phyloP scores from a whole-genome alignment of 2,888 invertebrate genomes.

The Megastigmus dorsalis region DNA sequence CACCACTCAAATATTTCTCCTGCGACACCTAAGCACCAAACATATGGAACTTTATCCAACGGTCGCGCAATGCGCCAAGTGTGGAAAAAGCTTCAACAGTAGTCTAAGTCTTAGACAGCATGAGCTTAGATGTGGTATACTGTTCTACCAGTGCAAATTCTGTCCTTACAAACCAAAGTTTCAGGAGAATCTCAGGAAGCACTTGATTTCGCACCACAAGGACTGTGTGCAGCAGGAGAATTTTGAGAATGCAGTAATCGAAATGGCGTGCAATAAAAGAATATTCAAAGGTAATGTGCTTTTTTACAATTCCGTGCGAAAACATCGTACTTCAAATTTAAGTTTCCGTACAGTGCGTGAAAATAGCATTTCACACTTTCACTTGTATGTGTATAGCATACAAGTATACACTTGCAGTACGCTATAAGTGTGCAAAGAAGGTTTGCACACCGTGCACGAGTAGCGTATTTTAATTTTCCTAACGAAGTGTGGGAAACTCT shows the following conservation, averaged over 20 bases:
- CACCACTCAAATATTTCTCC: background rate
- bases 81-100: background rate
- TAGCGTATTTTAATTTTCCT: too few species aligned
- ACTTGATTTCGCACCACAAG: background rate
- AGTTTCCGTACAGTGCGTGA: too few species aligned
- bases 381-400: too few species aligned
- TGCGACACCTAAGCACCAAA: background rate
- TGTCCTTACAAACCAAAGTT: constrained; percentile 20
- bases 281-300: background rate
- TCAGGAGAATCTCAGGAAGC: background rate
- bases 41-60: background rate
- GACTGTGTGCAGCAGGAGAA: background rate
- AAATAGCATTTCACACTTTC: too few species aligned
- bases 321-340: too few species aligned
- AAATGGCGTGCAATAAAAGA: background rate
- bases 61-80: background rate
- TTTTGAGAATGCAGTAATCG: background rate
- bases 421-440: too few species aligned
- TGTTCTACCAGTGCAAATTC: constrained; percentile 22
- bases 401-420: too few species aligned
- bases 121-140: background rate
- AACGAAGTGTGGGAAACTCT: too few species aligned
- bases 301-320: background rate
- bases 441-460: too few species aligned
- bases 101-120: background rate